These are phyloP conservation scores for Eristalis pertinax DNA, from an alignment of 2,888 invertebrate genomes.

Conservation along the genomic window DNA sequence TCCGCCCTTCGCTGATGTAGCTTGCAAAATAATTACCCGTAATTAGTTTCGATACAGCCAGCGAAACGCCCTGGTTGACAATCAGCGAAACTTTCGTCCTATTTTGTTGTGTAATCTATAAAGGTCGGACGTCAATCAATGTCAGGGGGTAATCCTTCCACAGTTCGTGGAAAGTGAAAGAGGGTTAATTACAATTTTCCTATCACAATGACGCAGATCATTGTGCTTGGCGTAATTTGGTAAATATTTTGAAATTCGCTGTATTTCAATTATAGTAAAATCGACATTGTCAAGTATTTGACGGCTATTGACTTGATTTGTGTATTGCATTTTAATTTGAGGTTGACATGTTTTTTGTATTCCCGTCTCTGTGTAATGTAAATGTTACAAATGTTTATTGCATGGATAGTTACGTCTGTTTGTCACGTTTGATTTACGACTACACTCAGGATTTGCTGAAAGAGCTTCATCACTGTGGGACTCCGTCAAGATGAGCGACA, in stretches of 20 bases:
- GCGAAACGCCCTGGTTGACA: slow-evolving; percentile 13
- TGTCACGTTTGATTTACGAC: no score
- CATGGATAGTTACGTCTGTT: no score
- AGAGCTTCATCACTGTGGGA: no score
- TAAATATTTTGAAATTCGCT: slow-evolving; percentile 16
- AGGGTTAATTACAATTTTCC: slow-evolving; percentile 16
- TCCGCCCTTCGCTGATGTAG: background rate
- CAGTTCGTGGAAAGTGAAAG: background rate
- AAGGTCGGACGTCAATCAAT: slow-evolving; percentile 26
- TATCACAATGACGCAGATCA: background rate
- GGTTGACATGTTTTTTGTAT: background rate
- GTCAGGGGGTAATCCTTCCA: background rate
- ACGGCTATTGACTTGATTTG: background rate
- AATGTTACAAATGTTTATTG: no score
- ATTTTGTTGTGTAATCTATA: slow-evolving; percentile 8
- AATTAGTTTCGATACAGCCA: slow-evolving; percentile 25
- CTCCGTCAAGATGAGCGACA: no score
- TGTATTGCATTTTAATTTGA: background rate
- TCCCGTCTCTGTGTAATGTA: background rate
- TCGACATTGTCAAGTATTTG: background rate
- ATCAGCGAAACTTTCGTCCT: background rate
- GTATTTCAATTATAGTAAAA: background rate
- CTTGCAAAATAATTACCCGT: slow-evolving; percentile 19
- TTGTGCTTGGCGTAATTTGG: background rate
- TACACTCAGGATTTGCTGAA: no score